Percentiles rank a stretch among this genome's conserved stretches.
phyloP scores from a whole-genome alignment of 2,888 invertebrate species.

The Sympetrum striolatum region DNA sequence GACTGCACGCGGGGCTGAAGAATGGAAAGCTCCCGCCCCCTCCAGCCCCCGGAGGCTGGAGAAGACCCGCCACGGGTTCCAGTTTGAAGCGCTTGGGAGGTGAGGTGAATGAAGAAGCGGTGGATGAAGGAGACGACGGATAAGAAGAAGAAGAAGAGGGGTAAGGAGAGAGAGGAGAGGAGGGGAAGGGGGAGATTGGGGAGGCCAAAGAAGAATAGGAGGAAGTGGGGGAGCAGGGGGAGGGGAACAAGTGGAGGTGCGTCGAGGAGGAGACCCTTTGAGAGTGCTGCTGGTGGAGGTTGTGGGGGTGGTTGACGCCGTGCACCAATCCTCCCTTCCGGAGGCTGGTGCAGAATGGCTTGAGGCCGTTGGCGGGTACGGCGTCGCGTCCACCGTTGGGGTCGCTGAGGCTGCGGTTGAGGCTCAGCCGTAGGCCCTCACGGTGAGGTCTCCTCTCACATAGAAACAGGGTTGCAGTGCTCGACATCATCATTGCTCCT shows the following conservation, averaged over 20 bases:
- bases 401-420: slow-evolving; percentile 38
- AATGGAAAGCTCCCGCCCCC: background rate
- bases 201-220: background rate
- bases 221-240: slow-evolving; percentile 13
- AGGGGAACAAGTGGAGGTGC: slow-evolving; percentile 10
- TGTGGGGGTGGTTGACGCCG: slow-evolving; percentile 18
- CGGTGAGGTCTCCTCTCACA: slow-evolving; percentile 41
- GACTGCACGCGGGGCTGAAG: slow-evolving; percentile 20
- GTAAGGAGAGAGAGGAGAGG: background rate
- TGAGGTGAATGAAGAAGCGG: background rate
- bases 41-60: background rate
- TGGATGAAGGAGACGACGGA: background rate
- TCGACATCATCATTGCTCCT: slow-evolving; percentile 35
- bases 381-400: slow-evolving; percentile 11
- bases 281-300: background rate
- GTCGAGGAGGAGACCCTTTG: background rate
- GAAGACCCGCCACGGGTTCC: slow-evolving; percentile 15
- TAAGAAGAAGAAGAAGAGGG: background rate
- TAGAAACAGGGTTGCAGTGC: slow-evolving; percentile 42
- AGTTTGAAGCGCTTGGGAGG: slow-evolving; percentile 28
- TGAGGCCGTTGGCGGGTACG: background rate
- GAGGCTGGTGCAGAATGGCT: slow-evolving; percentile 27
- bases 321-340: slow-evolving; percentile 9
- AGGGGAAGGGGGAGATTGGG: background rate
- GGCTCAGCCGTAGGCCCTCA: slow-evolving; percentile 25